Evolutionary conservation across 2,888 invertebrate species (phyloP).

Genomic region (Agrotis clavis): DNA sequence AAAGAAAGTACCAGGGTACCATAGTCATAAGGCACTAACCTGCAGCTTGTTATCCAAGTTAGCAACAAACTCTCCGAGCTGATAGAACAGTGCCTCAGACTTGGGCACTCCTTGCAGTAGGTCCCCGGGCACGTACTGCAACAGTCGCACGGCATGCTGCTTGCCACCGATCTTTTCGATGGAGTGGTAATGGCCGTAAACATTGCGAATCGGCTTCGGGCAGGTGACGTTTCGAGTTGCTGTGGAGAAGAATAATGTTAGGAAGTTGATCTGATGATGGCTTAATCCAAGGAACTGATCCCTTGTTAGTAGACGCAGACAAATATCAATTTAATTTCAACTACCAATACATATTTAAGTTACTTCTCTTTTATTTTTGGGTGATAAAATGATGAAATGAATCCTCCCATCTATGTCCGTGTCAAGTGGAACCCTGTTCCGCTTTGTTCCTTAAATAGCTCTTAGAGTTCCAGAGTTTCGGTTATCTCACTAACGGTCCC

Average conservation of each 20-base stretch:
- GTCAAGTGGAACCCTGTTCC: no score
- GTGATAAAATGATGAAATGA: no score
- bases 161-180: slow-evolving; percentile 87
- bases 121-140: slow-evolving; percentile 94
- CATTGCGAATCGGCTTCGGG: slow-evolving; percentile 93
- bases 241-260: slow-evolving; percentile 67
- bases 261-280: no score
- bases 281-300: no score
- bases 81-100: slow-evolving; percentile 92
- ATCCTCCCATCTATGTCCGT: no score
- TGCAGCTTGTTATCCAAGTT: slow-evolving; percentile 93
- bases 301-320: no score
- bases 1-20: not conserved
- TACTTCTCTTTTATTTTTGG: no score
- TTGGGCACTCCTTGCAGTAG: slow-evolving; percentile 92
- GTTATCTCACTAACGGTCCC: no score
- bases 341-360: no score
- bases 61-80: slow-evolving; percentile 94
- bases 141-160: slow-evolving; percentile 93
- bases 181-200: slow-evolving; percentile 92
- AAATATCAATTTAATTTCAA: no score
- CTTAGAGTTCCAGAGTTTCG: no score
- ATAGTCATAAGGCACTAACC: slow-evolving; percentile 82
- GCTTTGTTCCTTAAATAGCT: no score
- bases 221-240: slow-evolving; percentile 92